Conservation (phyloP, 2,888 invertebrate species). For the Neelides folsomi region DNA sequence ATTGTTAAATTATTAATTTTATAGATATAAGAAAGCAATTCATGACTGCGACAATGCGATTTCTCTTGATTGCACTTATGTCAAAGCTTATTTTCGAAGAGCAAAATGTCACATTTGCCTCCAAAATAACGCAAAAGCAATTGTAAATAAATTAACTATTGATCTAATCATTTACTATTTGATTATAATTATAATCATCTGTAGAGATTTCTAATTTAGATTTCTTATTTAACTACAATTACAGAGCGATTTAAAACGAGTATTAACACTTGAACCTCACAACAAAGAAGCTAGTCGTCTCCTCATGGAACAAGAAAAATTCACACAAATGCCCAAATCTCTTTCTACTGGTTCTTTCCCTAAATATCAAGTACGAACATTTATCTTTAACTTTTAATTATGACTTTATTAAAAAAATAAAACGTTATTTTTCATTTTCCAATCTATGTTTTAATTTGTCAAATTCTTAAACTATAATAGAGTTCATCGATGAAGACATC, state of each 20-base stretch:
- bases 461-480: not conserved
- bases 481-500: constrained; percentile 6
- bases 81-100: constrained; percentile 71
- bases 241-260: constrained; percentile 16
- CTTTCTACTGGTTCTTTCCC: constrained; percentile 5
- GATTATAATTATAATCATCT: not conserved
- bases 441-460: no score
- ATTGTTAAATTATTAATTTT: constrained; percentile 2
- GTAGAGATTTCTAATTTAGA: not conserved
- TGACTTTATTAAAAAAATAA: no score
- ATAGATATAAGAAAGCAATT: constrained; percentile 55
- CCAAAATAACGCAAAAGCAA: constrained; percentile 57
- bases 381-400: no score
- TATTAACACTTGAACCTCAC: constrained; percentile 17
- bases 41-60: constrained; percentile 70
- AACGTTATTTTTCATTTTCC: no score
- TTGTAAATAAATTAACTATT: constrained; percentile 34
- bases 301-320: constrained; percentile 12
- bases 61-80: constrained; percentile 59
- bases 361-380: constrained; percentile 1
- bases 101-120: constrained; percentile 60
- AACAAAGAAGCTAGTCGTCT: constrained; percentile 18
- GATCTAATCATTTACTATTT: not conserved
- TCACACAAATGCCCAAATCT: not conserved
- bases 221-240: not conserved